Percentiles rank a stretch among this genome's conserved stretches.
These are phyloP conservation scores for Drosophila neutralis DNA, from an alignment of 2,888 invertebrate genomes.

Conservation along the genomic window DNA sequence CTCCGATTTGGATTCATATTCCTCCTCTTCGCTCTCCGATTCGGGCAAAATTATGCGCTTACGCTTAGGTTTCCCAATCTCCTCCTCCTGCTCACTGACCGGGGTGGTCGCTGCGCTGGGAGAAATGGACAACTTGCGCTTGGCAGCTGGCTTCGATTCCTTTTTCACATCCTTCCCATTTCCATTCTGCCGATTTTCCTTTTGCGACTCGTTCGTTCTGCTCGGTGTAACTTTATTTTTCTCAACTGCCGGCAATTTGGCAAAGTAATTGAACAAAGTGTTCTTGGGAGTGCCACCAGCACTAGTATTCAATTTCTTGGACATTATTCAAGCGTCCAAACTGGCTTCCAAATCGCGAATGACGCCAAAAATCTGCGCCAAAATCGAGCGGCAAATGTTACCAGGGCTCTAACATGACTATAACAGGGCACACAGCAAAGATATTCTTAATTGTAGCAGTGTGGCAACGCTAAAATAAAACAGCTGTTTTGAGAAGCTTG, in stretches of 20 bases:
- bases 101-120: neutral
- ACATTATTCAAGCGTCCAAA: constrained; percentile 58
- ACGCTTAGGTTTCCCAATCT: constrained; percentile 85
- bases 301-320: constrained; percentile 80
- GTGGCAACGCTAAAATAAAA: constrained; percentile 23
- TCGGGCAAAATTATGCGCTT: constrained; percentile 70
- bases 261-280: constrained; percentile 89
- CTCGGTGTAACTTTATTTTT: constrained; percentile 70
- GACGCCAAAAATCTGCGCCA: constrained; percentile 72
- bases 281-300: constrained; percentile 84
- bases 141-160: constrained; percentile 49
- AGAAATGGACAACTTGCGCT: constrained; percentile 62
- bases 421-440: constrained; percentile 5
- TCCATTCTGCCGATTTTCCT: constrained; percentile 34
- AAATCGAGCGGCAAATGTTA: constrained; percentile 39
- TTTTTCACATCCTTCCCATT: constrained; percentile 24
- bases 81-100: constrained; percentile 59
- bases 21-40: constrained; percentile 78
- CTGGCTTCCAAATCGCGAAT: constrained; percentile 12
- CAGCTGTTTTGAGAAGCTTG: constrained; percentile 27
- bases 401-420: constrained; percentile 2
- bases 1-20: constrained; percentile 84
- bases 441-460: neutral
- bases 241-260: constrained; percentile 86
- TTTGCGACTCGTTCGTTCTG: constrained; percentile 32